A percentile compares a stretch with the other conserved stretches of the same genome.
These are phyloP conservation scores for Corythoichthys intestinalis DNA, from an alignment of 2,113 vertebrate species.

Conservation along the genomic window DNA sequence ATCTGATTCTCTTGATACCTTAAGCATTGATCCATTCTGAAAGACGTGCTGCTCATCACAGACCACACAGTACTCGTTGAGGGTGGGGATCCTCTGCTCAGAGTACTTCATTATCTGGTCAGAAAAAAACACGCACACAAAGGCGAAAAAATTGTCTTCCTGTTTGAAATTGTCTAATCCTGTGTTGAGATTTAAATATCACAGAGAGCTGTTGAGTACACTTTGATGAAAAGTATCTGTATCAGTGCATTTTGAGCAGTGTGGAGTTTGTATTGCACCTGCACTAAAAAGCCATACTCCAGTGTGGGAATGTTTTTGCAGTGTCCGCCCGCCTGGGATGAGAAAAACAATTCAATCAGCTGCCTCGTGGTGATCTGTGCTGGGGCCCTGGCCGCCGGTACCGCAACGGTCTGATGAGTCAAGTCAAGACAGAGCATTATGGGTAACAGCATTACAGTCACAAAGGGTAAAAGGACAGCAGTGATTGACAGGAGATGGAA, in stretches of 20 bases:
- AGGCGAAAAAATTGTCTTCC: slow-evolving; percentile 10
- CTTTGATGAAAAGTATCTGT: neutral
- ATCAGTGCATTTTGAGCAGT: neutral
- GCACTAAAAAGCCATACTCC: slow-evolving; percentile 98
- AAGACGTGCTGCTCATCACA: slow-evolving; percentile 99
- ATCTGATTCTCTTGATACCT: slow-evolving; percentile 72
- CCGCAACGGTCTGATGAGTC: slow-evolving; percentile 81
- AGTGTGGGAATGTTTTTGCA: slow-evolving; percentile 97
- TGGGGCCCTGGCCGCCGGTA: slow-evolving; percentile 78
- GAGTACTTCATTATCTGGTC: slow-evolving; percentile 97
- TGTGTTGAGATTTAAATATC: slow-evolving; percentile 3
- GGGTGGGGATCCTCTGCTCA: slow-evolving; percentile 93
- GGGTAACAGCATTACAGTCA: slow-evolving; percentile 68
- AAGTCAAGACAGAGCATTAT: slow-evolving; percentile 81
- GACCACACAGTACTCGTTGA: slow-evolving; percentile 98
- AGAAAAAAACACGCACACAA: slow-evolving; percentile 12
- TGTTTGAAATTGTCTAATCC: slow-evolving; percentile 20
- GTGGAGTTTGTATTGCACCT: slow-evolving; percentile 68
- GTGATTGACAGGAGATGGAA: slow-evolving; percentile 30
- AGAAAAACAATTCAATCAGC: slow-evolving; percentile 83
- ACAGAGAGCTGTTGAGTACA: neutral
- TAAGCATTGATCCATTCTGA: slow-evolving; percentile 99
- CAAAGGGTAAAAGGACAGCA: slow-evolving; percentile 40
- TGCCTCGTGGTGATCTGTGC: slow-evolving; percentile 84
- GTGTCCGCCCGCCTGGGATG: slow-evolving; percentile 89